Evolutionary conservation across 2,888 invertebrate species (phyloP), one percentile per base, ranked within the genome.

Genomic region (Synanthedon andrenaeformis): DNA sequence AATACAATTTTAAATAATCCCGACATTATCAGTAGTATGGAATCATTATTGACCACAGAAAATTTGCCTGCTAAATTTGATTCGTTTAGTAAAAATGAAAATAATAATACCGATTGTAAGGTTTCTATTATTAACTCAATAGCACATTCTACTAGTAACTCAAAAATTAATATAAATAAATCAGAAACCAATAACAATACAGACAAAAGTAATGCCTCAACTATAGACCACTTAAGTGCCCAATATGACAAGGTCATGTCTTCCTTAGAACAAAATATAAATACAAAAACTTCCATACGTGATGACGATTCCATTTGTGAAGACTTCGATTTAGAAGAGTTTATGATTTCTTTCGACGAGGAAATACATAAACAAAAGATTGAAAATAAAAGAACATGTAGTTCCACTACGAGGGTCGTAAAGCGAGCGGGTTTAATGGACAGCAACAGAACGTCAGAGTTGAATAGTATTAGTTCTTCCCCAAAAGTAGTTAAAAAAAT

Each of bases 281-380:
- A 79, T 53, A 87, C 86, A 42, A 85, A 88, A 68, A 74, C 79
- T 59, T 83, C 87, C 3, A 72, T 76, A 23, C 81, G 83, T 69
- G 88, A 88, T 57, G 85, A 88, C 54, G 86, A 88, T 62, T 85
- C 89, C 62, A 77, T 90, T 35, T 90, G 90, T 62, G 90, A 90
- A 70, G 90, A 91, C 69, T 90, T 92, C 60, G 87, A 87, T 70
- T 76, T 87, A 58, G 92, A 92, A 67, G 92, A 92, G 74, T 89
- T 92, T 66, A 90, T 92, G 79, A 90, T 90, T 62, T 89, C 91
- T 58, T 91, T 92, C 69, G 91, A 92, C 62, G 91, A 92, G 63
- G 90, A 91, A 67, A 84, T 85, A 55, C 68, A 76, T 60, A 87
- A 82, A 67, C 82, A 82, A 63, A 82, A 76, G 67, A 59, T 69